phyloP scores from a whole-genome alignment of 2,113 vertebrate genomes.

The Pongo pygmaeus region DNA sequence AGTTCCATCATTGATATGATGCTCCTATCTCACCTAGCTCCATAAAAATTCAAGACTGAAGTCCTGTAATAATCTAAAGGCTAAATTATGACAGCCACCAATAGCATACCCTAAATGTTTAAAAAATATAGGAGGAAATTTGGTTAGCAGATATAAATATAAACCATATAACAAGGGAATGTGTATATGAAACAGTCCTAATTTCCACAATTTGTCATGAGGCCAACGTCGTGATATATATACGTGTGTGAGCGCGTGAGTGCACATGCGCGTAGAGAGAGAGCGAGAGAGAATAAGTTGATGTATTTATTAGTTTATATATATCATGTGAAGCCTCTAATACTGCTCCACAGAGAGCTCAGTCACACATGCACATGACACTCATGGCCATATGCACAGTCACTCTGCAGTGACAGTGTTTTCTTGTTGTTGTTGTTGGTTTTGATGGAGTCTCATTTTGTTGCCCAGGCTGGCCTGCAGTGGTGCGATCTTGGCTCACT shows the following conservation, averaged over 20 bases:
- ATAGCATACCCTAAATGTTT: neutral
- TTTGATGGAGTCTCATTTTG: no score
- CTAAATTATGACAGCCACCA: neutral
- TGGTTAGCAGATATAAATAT: no score
- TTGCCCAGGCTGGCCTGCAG: no score
- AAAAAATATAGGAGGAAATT: neutral
- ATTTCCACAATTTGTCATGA: neutral
- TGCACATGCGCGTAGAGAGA: accelerated
- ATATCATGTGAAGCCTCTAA: neutral
- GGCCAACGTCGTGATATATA: no score
- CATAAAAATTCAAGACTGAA: no score
- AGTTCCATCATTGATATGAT: neutral
- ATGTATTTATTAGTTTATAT: neutral
- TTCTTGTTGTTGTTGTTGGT: no score
- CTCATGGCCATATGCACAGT: neutral
- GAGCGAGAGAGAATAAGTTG: neutral
- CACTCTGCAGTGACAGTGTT: neutral
- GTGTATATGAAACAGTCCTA: neutral
- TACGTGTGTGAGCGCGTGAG: no score
- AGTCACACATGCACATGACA: neutral
- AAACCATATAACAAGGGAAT: neutral
- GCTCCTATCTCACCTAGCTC: neutral
- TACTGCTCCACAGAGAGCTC: neutral
- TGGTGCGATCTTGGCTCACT: no score
- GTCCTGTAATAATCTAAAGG: no score